phyloP scores from a whole-genome alignment of 2,113 vertebrate species.

The Hiodon tergisus region DNA sequence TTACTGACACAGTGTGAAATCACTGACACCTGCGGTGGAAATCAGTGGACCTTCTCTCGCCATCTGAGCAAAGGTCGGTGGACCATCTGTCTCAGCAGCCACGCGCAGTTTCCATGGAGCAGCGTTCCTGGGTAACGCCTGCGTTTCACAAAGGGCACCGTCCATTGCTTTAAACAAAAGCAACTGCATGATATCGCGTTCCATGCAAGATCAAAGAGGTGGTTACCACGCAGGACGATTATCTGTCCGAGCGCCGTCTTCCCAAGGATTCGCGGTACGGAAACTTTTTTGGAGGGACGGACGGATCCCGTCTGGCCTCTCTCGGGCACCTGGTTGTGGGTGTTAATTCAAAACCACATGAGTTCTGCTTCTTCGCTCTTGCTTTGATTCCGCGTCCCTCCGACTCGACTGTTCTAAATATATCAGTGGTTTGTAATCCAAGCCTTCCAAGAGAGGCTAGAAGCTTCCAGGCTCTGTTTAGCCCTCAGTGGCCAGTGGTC shows the following conservation, averaged over 20 bases:
- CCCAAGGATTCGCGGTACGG: conserved; percentile 4
- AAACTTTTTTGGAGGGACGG: conserved; percentile 9
- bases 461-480: neutral
- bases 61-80: conserved; percentile 35
- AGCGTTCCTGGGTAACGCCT: neutral
- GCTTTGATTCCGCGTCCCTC: neutral
- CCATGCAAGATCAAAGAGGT: neutral
- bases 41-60: conserved; percentile 8
- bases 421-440: neutral
- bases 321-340: conserved; percentile 7
- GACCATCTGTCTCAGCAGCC: conserved; percentile 50
- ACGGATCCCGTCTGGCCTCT: conserved; percentile 2
- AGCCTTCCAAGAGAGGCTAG: neutral
- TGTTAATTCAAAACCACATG: conserved; percentile 6
- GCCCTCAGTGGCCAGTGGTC: neutral
- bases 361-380: neutral
- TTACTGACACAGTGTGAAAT: conserved; percentile 23
- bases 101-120: conserved; percentile 35
- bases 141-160: too few relatives aligned
- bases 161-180: neutral
- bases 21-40: conserved; percentile 13
- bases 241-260: conserved; percentile 18
- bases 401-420: conserved; percentile 4
- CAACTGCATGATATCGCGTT: neutral
- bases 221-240: neutral